phyloP scores from a whole-genome alignment of 2,113 vertebrate genomes.

The Suncus etruscus region DNA sequence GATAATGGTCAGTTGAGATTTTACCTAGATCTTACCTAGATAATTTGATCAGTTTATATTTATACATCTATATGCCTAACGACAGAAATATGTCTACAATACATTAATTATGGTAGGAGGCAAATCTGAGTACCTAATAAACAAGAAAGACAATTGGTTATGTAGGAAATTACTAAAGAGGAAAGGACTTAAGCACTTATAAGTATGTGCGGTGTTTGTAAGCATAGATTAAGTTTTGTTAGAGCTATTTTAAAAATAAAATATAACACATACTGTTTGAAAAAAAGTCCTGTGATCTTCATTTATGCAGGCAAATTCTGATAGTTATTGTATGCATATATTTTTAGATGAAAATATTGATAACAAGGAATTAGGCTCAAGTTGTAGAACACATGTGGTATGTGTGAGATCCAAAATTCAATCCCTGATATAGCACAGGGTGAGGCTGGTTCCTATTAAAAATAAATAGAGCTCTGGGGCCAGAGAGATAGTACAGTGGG shows the following conservation, averaged over 20 bases:
- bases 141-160: background rate
- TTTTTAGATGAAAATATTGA: too few relatives aligned
- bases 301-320: slow-evolving; percentile 53
- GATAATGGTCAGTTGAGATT: too few relatives aligned
- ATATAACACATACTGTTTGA: slow-evolving; percentile 54
- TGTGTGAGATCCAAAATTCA: too few relatives aligned
- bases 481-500: too few relatives aligned
- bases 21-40: too few relatives aligned
- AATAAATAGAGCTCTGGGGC: too few relatives aligned
- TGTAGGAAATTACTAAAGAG: slow-evolving; percentile 37
- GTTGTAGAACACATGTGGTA: too few relatives aligned
- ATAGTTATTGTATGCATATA: background rate
- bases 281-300: slow-evolving; percentile 54
- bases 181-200: background rate
- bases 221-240: slow-evolving; percentile 40
- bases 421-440: too few relatives aligned
- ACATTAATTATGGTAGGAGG: background rate
- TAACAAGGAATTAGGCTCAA: too few relatives aligned
- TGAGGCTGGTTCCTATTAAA: too few relatives aligned
- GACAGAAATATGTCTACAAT: background rate
- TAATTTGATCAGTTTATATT: too few relatives aligned
- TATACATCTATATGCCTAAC: background rate
- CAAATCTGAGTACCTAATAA: background rate
- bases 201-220: background rate
- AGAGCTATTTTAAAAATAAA: slow-evolving; percentile 36